These are phyloP conservation scores for Drosophila simulans DNA, from an alignment of 1,140 invertebrate genomes.

Conservation along the genomic window DNA sequence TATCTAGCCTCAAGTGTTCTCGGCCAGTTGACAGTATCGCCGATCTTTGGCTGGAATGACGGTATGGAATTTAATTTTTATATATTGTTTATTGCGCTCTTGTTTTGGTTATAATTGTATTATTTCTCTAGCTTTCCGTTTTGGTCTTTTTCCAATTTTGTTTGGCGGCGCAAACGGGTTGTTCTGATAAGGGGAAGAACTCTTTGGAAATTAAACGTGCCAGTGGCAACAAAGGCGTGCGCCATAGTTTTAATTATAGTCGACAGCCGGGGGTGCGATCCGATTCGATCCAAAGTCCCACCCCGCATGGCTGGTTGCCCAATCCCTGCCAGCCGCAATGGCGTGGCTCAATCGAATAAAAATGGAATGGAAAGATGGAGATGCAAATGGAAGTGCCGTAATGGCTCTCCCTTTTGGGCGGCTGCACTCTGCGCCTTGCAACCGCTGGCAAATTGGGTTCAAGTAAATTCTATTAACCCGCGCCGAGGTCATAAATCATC, in stretches of 20 bases:
- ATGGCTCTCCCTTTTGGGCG: conserved; percentile 11
- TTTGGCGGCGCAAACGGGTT: conserved; percentile 53
- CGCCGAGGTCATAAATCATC: conserved; percentile 66
- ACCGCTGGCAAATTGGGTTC: conserved; percentile 69
- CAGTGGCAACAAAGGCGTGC: conserved; percentile 67
- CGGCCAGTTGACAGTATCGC: conserved; percentile 70
- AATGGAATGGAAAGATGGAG: conserved; percentile 28
- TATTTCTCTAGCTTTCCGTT: conserved; percentile 11
- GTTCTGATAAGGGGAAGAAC: conserved; percentile 45
- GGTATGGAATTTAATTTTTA: conserved; percentile 74
- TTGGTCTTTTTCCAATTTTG: conserved; percentile 25
- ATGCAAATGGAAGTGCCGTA: conserved; percentile 9
- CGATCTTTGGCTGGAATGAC: conserved; percentile 65
- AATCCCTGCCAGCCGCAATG: conserved; percentile 49
- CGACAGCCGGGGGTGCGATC: conserved; percentile 27
- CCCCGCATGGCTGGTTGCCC: conserved; percentile 38
- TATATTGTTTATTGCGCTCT: conserved; percentile 27
- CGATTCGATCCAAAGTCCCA: conserved; percentile 2
- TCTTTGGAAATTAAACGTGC: conserved; percentile 47
- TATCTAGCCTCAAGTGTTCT: conserved; percentile 63
- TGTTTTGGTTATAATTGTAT: conserved; percentile 35
- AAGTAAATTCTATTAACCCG: conserved; percentile 81
- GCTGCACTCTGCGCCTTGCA: conserved; percentile 38
- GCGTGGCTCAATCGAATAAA: conserved; percentile 80
- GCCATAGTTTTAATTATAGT: conserved; percentile 74